Evolutionary conservation across 2,888 invertebrate species (phyloP), one percentile per base, ranked within the genome.

Genomic region (Ptilodon capucinus): DNA sequence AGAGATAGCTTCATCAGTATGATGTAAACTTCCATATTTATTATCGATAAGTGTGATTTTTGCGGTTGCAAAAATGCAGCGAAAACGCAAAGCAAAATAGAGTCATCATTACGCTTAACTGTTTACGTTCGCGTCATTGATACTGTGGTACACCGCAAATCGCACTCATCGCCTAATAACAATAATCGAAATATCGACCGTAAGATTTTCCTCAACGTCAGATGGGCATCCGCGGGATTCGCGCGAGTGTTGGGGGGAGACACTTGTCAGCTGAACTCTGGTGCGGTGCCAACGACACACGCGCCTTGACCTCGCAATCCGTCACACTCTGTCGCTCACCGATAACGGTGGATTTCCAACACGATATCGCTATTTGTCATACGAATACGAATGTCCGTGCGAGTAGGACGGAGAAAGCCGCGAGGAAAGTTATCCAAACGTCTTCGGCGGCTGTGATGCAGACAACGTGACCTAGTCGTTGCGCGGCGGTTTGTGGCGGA

Each of bases 231-330:
- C 47, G 52, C 48, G 54, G 52, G 60, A 64, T 62, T 51, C 36
- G 51, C 45, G 35, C 42, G 58, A 64, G 60, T 56, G 62, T 54
- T 63, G 58, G 40, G 47, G 44, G 44, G 41, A 52, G 49, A 60
- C 53, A 60, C 57, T 49, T 45, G 68, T 70, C 70, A 57, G 49
- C 54, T 60, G 72, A 64, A 74, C 73, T 73, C 81, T 85, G 84
- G 79, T 80, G 72, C 69, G 71, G 70, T 88, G 88, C 86, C 87
- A 89, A 85, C 83, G 84, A 80, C 86, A 78, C 68, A 60, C 63
- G 68, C 78, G 74, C 84, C 84, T 88, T 87, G 87, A 87, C 87
- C 86, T 83, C 83, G 76, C 69, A 57, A 59, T 55, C 58, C 70
- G 66, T 63, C 68, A 59, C 60, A 70, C 64, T 50, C 61, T 60